phyloP scores from a whole-genome alignment of 2,113 vertebrate genomes.

The Candoia aspera region DNA sequence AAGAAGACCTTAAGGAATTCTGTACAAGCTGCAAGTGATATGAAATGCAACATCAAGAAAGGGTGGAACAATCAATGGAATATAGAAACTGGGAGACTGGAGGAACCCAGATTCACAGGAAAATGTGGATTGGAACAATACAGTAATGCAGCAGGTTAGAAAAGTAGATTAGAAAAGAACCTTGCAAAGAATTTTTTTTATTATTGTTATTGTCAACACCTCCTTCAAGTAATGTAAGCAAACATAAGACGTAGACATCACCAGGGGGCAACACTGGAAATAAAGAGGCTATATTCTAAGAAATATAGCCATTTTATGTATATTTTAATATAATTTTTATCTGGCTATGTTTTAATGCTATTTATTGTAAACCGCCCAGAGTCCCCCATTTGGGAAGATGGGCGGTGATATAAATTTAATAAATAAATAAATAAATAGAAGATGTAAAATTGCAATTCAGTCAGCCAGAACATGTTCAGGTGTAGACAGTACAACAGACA shows the following conservation, averaged over 20 bases:
- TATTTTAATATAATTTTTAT: no score
- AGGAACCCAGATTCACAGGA: neutral
- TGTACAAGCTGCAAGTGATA: neutral
- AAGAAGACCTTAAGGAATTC: neutral
- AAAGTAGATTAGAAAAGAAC: neutral
- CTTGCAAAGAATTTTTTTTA: neutral
- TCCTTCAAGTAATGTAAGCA: neutral
- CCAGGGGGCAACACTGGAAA: neutral
- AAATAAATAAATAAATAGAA: no score
- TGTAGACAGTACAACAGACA: neutral
- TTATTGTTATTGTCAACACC: neutral
- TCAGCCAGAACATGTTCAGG: neutral
- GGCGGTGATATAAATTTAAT: no score
- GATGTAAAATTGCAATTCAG: neutral
- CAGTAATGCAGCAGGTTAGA: neutral
- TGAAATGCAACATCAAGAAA: neutral
- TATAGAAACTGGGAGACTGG: neutral
- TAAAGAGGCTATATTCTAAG: neutral
- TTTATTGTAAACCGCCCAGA: no score
- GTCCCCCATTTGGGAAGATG: no score
- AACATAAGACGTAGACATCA: neutral
- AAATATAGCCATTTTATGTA: no score
- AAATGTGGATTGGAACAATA: neutral
- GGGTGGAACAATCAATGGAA: neutral
- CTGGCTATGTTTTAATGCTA: no score